A percentile compares a stretch with the other conserved stretches of the same genome.
Evolutionary conservation across 2,888 invertebrate species (phyloP).

Genomic region (Tachina grossa): DNA sequence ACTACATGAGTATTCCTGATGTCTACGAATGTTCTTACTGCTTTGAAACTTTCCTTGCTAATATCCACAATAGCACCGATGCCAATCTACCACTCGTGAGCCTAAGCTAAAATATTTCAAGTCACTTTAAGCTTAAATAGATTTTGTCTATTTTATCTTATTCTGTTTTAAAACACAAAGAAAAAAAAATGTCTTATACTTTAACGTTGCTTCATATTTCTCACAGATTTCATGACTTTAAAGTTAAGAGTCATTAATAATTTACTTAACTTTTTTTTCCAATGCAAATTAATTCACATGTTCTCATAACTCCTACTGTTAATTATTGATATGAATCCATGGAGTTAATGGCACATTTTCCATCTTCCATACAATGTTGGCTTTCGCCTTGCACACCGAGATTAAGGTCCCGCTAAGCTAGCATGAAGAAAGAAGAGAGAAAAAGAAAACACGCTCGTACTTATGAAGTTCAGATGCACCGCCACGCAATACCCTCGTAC

Average conservation of each 20-base stretch:
- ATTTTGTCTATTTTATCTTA: not conserved
- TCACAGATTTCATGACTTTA: constrained; percentile 44
- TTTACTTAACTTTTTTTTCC: constrained; percentile 36
- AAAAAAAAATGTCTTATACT: not conserved
- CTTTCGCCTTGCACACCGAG: constrained; percentile 8
- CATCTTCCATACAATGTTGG: constrained; percentile 1
- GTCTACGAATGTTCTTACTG: too few species aligned
- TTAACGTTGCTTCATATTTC: not conserved
- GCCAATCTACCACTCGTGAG: too few species aligned
- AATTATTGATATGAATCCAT: constrained; percentile 67
- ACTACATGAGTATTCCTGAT: too few species aligned
- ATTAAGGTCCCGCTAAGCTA: constrained; percentile 49
- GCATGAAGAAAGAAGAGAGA: not conserved
- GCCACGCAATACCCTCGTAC: constrained; percentile 45
- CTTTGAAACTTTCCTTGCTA: too few species aligned
- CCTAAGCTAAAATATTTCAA: too few species aligned
- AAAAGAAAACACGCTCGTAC: constrained; percentile 7
- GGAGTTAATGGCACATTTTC: constrained; percentile 56
- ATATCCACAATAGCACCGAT: too few species aligned
- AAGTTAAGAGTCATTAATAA: constrained; percentile 45
- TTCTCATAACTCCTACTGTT: constrained; percentile 70
- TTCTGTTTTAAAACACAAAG: not conserved
- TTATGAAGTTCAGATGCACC: constrained; percentile 52
- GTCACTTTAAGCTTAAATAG: not conserved
- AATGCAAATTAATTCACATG: constrained; percentile 61